These are phyloP conservation scores for Agrotis ipsilon DNA, from an alignment of 2,888 invertebrate species.

Conservation along the genomic window DNA sequence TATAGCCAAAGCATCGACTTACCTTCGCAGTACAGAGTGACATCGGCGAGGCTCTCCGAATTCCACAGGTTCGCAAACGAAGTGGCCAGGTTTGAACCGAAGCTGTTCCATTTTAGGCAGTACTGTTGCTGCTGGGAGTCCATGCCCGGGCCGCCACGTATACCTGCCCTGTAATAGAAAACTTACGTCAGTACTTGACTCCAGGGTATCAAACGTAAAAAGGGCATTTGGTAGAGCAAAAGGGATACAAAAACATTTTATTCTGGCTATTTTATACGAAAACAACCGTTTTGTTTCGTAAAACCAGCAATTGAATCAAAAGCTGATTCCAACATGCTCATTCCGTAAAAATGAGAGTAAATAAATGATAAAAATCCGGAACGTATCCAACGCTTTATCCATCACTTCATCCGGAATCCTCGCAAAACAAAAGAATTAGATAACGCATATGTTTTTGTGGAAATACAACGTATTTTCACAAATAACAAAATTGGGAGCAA, in stretches of 20 bases:
- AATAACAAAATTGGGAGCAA: slow-evolving; percentile 5
- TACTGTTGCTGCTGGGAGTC: slow-evolving; percentile 98
- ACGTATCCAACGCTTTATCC: slow-evolving; percentile 26
- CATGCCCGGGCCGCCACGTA: slow-evolving; percentile 95
- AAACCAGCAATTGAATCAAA: slow-evolving; percentile 13
- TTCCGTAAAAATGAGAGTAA: slow-evolving; percentile 16
- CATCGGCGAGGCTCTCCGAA: slow-evolving; percentile 97
- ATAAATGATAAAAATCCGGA: slow-evolving; percentile 20
- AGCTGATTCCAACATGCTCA: slow-evolving; percentile 5
- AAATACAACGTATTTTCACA: slow-evolving; percentile 35
- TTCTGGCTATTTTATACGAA: background rate
- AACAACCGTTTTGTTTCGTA: background rate
- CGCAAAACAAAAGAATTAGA: slow-evolving; percentile 19
- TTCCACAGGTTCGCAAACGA: slow-evolving; percentile 98
- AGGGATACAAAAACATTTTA: background rate
- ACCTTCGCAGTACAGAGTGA: slow-evolving; percentile 98
- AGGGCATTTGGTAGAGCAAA: background rate
- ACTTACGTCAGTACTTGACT: slow-evolving; percentile 32
- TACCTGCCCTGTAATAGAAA: slow-evolving; percentile 91
- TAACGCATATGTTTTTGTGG: slow-evolving; percentile 25
- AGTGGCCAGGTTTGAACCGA: slow-evolving; percentile 97
- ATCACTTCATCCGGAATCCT: slow-evolving; percentile 11
- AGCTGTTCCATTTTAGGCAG: slow-evolving; percentile 99
- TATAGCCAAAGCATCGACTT: slow-evolving; percentile 79
- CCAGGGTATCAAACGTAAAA: background rate